Conservation (phyloP, 2,888 invertebrate species). For the Lordiphosa fenestrarum region DNA sequence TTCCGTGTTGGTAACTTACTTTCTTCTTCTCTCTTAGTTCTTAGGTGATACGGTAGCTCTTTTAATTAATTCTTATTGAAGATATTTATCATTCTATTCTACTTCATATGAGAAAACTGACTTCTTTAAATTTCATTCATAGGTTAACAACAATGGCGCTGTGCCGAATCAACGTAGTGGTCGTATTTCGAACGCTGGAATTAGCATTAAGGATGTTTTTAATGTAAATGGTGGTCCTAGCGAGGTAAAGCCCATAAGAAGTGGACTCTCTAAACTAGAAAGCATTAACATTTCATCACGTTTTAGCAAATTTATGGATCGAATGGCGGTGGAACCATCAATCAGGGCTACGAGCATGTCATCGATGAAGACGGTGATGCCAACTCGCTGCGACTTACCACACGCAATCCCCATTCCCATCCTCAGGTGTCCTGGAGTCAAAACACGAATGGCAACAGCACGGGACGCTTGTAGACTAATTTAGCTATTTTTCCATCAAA, state of each 20-base stretch:
- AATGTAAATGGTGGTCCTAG: constrained; percentile 83
- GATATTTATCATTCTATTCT: too few relatives aligned
- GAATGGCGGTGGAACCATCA: constrained; percentile 86
- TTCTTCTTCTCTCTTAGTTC: too few relatives aligned
- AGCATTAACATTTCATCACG: not conserved
- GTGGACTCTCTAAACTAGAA: not conserved
- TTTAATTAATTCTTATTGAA: too few relatives aligned
- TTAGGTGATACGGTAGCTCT: too few relatives aligned
- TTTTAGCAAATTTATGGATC: constrained; percentile 71
- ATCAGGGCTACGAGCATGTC: constrained; percentile 88
- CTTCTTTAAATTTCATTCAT: not conserved
- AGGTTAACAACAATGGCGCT: constrained; percentile 85
- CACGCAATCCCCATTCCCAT: constrained; percentile 81
- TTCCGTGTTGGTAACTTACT: too few relatives aligned
- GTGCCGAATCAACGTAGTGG: constrained; percentile 83
- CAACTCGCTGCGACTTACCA: constrained; percentile 88
- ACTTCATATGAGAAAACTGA: too few relatives aligned
- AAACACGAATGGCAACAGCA: constrained; percentile 77
- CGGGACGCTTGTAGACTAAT: constrained; percentile 76
- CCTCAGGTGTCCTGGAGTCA: constrained; percentile 83
- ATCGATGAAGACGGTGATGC: constrained; percentile 86
- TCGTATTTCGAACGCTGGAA: constrained; percentile 88
- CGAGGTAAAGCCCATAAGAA: constrained; percentile 61
- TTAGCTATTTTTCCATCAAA: constrained; percentile 41
- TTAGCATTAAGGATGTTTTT: constrained; percentile 90